Percentiles rank a stretch among this genome's conserved stretches.
Conservation (phyloP, 2,113 vertebrate species). For the Pterocles burchelli region DNA sequence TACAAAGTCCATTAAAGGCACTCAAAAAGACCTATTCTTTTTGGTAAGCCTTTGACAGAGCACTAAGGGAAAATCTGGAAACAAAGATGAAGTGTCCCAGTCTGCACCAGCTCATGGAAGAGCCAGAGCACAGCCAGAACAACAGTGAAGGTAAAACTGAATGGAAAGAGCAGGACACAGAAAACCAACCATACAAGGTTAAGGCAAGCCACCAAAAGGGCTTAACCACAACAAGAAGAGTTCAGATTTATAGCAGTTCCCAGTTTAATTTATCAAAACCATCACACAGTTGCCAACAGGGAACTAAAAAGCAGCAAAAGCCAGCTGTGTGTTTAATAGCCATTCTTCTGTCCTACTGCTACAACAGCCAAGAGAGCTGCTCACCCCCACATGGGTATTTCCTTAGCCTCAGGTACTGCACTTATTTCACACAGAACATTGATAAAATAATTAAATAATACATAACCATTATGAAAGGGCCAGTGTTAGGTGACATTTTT, state of each 20-base stretch:
- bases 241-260: neutral
- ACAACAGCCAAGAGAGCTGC: neutral
- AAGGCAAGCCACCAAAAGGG: neutral
- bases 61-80: neutral
- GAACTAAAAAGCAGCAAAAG: neutral
- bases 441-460: slow-evolving; percentile 5
- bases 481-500: neutral
- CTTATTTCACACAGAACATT: neutral
- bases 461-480: neutral
- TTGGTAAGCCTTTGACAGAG: neutral
- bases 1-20: neutral
- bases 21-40: neutral
- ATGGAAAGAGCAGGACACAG: neutral
- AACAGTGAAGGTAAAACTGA: neutral
- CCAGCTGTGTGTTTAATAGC: neutral
- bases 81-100: neutral
- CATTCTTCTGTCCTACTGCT: neutral
- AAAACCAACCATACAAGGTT: neutral
- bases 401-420: neutral
- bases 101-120: neutral
- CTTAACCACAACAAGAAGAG: neutral
- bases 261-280: neutral
- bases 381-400: neutral
- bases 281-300: neutral
- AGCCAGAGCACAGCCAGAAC: neutral